phyloP scores from a whole-genome alignment of 92 coral and sea anemone species.

The Hydrozoanthus gracilis region DNA sequence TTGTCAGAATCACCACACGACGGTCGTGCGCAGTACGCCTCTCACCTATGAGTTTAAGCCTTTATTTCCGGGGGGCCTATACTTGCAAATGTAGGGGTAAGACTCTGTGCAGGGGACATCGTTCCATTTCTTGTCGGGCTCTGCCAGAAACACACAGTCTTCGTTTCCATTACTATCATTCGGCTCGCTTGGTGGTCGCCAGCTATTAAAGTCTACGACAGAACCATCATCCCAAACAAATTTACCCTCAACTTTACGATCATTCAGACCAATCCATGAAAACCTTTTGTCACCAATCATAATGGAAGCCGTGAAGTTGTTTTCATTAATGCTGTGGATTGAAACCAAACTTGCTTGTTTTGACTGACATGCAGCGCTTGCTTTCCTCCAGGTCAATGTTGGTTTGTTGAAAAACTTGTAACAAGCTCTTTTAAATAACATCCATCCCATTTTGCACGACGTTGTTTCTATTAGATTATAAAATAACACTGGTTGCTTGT shows the following conservation, averaged over 20 bases:
- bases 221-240: constrained; percentile 29
- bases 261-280: constrained; percentile 23
- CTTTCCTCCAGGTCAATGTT: background rate
- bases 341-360: background rate
- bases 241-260: background rate
- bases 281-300: background rate
- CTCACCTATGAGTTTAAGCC: background rate
- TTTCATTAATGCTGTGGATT: constrained; percentile 12
- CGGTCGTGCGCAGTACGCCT: too few species aligned
- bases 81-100: constrained; percentile 11
- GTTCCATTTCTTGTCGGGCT: constrained; percentile 12
- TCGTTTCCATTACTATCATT: background rate
- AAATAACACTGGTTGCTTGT: background rate
- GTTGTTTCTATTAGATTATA: background rate
- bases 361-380: background rate
- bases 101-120: background rate
- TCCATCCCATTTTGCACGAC: constrained; percentile 1
- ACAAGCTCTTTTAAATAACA: background rate
- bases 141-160: background rate
- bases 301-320: background rate
- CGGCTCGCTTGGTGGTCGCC: constrained; percentile 2
- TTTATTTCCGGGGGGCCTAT: background rate
- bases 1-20: too few species aligned
- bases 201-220: background rate
- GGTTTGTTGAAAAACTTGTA: background rate